phyloP scores from a whole-genome alignment of 2,888 invertebrate species.

The Limnephilus marmoratus region DNA sequence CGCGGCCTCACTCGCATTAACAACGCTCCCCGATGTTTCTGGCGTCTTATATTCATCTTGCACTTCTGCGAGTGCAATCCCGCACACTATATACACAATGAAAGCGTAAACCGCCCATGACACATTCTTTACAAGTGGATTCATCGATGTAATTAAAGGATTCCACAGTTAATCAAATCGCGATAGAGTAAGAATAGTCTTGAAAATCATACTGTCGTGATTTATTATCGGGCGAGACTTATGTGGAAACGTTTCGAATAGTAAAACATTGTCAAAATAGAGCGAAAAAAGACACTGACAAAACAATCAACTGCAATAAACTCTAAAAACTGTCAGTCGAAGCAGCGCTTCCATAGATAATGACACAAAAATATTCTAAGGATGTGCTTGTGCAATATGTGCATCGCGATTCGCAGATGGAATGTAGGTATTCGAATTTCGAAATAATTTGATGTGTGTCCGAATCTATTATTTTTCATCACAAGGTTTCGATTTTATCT shows the following conservation, averaged over 20 bases:
- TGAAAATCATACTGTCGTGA: constrained; percentile 17
- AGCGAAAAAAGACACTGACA: constrained; percentile 13
- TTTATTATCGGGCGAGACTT: not conserved
- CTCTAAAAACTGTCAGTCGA: constrained; percentile 30
- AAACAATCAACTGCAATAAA: not conserved
- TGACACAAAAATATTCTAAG: constrained; percentile 10
- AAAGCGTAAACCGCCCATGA: constrained; percentile 15
- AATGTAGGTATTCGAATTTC: too few relatives aligned
- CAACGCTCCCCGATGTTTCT: constrained; percentile 1
- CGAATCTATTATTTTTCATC: too few relatives aligned
- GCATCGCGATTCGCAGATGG: not conserved
- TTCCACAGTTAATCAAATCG: not conserved
- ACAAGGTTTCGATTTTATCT: too few relatives aligned
- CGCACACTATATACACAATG: constrained; percentile 8
- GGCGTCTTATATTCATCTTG: constrained; percentile 41
- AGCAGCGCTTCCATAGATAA: constrained; percentile 17
- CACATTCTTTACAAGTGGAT: not conserved
- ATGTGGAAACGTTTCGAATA: constrained; percentile 42
- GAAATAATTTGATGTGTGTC: not conserved
- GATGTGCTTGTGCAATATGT: too few relatives aligned
- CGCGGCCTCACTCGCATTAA: constrained; percentile 36
- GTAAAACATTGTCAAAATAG: constrained; percentile 39
- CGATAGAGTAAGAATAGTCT: not conserved
- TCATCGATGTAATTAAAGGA: constrained; percentile 3
- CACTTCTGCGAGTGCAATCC: not conserved